phyloP scores from a whole-genome alignment of 2,113 vertebrate species.

The Cromileptes altivelis region DNA sequence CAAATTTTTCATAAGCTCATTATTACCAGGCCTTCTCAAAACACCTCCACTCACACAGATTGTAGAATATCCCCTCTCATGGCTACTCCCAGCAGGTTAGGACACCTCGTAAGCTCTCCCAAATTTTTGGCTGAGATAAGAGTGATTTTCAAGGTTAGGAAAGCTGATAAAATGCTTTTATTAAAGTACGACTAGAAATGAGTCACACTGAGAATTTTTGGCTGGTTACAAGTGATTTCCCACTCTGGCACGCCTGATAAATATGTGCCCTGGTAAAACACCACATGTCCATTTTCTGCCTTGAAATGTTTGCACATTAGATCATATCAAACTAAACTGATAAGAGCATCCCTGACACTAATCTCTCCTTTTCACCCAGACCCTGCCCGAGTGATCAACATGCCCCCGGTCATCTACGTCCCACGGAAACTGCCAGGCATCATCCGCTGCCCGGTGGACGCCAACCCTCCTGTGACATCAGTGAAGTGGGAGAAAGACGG shows the following conservation, averaged over 20 bases:
- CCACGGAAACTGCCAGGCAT: slow-evolving; percentile 97
- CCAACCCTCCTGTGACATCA: slow-evolving; percentile 93
- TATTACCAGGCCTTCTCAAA: neutral
- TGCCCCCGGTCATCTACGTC: slow-evolving; percentile 97
- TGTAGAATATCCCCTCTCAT: too few relatives aligned
- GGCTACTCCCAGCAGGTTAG: neutral
- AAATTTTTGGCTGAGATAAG: neutral
- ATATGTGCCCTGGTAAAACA: neutral
- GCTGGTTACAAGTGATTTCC: neutral
- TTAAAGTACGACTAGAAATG: neutral
- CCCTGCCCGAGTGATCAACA: slow-evolving; percentile 98
- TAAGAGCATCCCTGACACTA: neutral
- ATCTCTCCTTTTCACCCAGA: slow-evolving; percentile 78
- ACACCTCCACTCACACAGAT: neutral
- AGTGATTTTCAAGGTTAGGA: neutral
- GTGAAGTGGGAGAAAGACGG: slow-evolving; percentile 99
- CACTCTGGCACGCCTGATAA: neutral
- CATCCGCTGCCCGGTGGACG: slow-evolving; percentile 97
- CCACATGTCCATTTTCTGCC: neutral
- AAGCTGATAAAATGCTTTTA: neutral
- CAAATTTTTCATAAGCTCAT: neutral
- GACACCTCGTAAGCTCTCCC: neutral
- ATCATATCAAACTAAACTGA: neutral
- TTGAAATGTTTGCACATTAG: neutral
- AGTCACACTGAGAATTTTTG: neutral